Conservation (phyloP, 1,140 invertebrate genomes). For the Aethina tumida region DNA sequence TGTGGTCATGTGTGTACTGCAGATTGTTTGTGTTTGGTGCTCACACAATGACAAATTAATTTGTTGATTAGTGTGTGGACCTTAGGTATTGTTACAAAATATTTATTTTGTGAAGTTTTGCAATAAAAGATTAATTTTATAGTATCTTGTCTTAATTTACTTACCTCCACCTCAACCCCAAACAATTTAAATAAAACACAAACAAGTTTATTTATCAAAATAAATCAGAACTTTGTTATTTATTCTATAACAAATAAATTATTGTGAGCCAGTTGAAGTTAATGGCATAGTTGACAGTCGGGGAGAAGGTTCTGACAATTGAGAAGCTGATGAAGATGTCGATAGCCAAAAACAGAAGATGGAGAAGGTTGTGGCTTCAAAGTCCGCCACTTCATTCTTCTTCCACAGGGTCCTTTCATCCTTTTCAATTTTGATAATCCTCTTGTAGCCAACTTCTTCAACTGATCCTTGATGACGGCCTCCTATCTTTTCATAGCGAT, state of each 20-base stretch:
- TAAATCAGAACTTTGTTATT: no score
- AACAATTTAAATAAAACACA: no score
- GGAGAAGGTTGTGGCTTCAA: conserved; percentile 96
- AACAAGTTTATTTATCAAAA: no score
- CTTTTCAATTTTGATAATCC: conserved; percentile 98
- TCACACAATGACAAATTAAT: no score
- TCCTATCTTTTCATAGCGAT: conserved; percentile 94
- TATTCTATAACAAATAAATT: conserved; percentile 11
- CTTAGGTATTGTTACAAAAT: no score
- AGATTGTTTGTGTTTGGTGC: no score
- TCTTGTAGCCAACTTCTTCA: conserved; percentile 87
- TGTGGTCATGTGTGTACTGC: no score
- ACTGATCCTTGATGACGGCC: conserved; percentile 89
- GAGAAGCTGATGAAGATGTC: conserved; percentile 95
- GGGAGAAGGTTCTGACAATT: conserved; percentile 79
- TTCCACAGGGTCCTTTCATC: conserved; percentile 97
- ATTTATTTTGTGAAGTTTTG: no score
- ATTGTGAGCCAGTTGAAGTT: conserved; percentile 68
- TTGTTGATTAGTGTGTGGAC: no score
- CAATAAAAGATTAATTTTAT: no score
- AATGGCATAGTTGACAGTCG: conserved; percentile 92
- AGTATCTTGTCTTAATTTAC: no score
- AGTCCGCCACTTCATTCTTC: conserved; percentile 99
- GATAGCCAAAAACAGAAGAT: conserved; percentile 95
- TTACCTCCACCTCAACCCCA: no score